These are phyloP conservation scores for Murina feae DNA, from an alignment of 2,113 vertebrate genomes.

Conservation along the genomic window DNA sequence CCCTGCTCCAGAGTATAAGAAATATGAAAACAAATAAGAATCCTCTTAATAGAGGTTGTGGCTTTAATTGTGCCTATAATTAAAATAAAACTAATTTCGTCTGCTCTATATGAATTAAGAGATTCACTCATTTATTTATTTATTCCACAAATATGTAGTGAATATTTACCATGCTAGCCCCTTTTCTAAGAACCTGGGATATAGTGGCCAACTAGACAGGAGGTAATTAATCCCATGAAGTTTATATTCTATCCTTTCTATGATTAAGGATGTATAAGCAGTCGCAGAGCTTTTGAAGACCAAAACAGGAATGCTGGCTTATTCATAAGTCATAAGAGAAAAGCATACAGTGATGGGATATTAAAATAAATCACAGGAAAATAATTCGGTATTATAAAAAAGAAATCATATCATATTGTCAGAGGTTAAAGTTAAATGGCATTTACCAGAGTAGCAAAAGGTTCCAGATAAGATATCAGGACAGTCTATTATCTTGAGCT, in stretches of 20 bases:
- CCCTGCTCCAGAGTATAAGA: neutral
- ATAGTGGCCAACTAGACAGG: neutral
- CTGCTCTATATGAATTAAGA: neutral
- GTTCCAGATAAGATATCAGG: neutral
- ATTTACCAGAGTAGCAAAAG: neutral
- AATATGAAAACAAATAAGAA: neutral
- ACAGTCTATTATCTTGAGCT: constrained; percentile 7
- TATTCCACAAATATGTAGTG: neutral
- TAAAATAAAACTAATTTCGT: neutral
- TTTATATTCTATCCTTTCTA: neutral
- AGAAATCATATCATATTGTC: neutral
- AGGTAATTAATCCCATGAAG: neutral
- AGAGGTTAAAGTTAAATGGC: neutral
- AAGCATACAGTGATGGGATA: neutral
- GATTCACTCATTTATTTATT: neutral
- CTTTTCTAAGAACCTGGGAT: neutral
- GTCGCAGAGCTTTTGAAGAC: neutral
- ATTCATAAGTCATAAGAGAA: neutral
- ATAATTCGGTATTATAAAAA: neutral
- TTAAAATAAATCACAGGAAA: neutral
- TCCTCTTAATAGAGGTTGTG: neutral
- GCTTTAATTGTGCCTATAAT: neutral
- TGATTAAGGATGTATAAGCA: neutral
- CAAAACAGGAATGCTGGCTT: neutral
- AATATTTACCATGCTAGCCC: neutral